Percentiles rank a stretch among this genome's conserved stretches.
These are phyloP conservation scores for Pelagia noctiluca DNA, from an alignment of 30 jellyfish, hydroid and myxozoan species.

Conservation along the genomic window DNA sequence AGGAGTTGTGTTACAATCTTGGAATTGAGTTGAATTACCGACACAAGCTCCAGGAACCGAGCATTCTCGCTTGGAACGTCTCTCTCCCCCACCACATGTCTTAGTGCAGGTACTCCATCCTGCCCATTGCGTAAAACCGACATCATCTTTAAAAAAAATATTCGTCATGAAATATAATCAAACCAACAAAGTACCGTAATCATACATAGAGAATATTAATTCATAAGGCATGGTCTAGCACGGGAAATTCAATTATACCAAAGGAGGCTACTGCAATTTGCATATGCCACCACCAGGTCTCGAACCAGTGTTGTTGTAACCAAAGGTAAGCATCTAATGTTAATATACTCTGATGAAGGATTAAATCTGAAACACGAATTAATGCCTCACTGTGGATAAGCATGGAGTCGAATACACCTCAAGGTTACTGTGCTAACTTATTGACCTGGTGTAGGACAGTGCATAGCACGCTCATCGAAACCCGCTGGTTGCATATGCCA, in stretches of 20 bases:
- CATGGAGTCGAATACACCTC: too few species aligned
- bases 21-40: constrained; percentile 31
- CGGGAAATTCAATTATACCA: neutral
- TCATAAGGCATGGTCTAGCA: neutral
- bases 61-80: constrained; percentile 59
- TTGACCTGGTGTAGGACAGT: too few species aligned
- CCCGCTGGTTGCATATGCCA: too few species aligned
- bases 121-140: constrained; percentile 77
- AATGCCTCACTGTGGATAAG: too few species aligned
- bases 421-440: too few species aligned
- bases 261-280: neutral
- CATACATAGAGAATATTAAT: neutral
- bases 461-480: too few species aligned
- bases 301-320: neutral
- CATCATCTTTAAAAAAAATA: constrained; percentile 23
- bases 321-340: neutral
- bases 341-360: too few species aligned
- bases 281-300: neutral
- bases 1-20: constrained; percentile 63
- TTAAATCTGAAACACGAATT: too few species aligned
- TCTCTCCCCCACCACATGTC: constrained; percentile 68
- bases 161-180: neutral
- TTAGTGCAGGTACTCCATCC: constrained; percentile 68
- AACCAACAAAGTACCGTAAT: neutral
- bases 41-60: constrained; percentile 48